Evolutionary conservation across 2,888 invertebrate species (phyloP), one percentile per base, ranked within the genome.

Genomic region (Microdon myrmicae): DNA sequence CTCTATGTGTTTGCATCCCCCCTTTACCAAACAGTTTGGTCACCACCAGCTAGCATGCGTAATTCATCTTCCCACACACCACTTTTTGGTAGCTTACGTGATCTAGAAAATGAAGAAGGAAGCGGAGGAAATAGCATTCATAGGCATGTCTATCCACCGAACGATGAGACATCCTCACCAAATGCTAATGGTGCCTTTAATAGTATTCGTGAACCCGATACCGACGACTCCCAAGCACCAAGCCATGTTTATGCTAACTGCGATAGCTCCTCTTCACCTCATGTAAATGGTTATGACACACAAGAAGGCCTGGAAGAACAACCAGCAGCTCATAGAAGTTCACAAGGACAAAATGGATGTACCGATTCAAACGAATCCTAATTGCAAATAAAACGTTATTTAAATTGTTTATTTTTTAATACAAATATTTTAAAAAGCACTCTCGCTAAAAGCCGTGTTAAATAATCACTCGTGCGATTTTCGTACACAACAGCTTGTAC

Each of bases 1-100:
- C 79, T 80, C 72, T 80, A 80, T 47, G 78, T 79, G 5, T 80
- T 80, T 43, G 79, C 79, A 3, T 80, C 80, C 45, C 80, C 80
- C 2, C 69, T 80, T 4, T 79, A 80, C 49, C 79, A 79, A 68
- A 78, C 79, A 0, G 75, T 79, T 0, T 80, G 80, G 80, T 80
- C 80, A 14, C 79, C 79, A 10, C 79, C 79, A 19, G 75, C 79
- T 2, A 78, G 77, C 45, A 68, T 79, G 67, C 70, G 79, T 3
- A 78, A 77, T 66, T 76, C 77, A 37, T 77, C 79, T 3, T 76
- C 79, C 10, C 79, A 79, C 38, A 80, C 79, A 10, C 79, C 80
- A 0, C 72, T 77, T 3, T 79, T 76, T 54, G 79, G 79, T 6
- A 80, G 80, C 56, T 74, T 78, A 2, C 74, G 79, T 2, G 78